Conservation (phyloP, 2,113 vertebrate genomes). For the Suncus etruscus region DNA sequence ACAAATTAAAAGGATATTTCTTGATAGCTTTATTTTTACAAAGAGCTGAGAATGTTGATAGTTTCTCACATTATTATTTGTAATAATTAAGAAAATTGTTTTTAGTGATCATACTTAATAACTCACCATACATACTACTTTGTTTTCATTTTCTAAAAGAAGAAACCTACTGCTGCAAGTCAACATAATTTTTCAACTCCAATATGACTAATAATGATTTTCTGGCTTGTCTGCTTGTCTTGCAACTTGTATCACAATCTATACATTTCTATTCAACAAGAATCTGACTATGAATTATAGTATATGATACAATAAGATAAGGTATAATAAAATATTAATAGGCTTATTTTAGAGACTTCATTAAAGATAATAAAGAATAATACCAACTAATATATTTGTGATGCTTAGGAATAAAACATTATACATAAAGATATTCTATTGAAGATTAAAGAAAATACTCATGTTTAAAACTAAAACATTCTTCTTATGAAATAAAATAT, state of each 20-base stretch:
- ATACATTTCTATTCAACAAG: slow-evolving; percentile 3
- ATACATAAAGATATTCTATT: slow-evolving; percentile 59
- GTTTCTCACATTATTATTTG: not conserved
- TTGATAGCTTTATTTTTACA: not conserved
- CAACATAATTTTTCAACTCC: slow-evolving; percentile 50
- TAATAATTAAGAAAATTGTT: not conserved
- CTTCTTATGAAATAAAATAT: slow-evolving; percentile 8
- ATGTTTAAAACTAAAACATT: slow-evolving; percentile 49
- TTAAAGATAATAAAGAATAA: not conserved
- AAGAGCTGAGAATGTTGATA: not conserved
- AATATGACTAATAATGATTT: slow-evolving; percentile 59
- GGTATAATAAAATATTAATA: slow-evolving; percentile 69
- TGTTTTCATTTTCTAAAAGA: slow-evolving; percentile 56
- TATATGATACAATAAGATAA: slow-evolving; percentile 68
- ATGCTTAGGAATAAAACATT: slow-evolving; percentile 60
- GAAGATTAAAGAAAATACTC: slow-evolving; percentile 52
- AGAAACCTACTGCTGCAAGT: not conserved
- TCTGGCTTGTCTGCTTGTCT: not conserved
- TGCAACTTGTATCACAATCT: slow-evolving; percentile 9
- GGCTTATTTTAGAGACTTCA: slow-evolving; percentile 34
- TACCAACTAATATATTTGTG: not conserved
- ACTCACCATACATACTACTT: not conserved
- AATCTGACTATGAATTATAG: slow-evolving; percentile 54
- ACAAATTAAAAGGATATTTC: not conserved
- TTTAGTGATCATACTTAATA: not conserved